Evolutionary conservation across 1,140 invertebrate species (phyloP), one percentile per base, ranked within the genome.

Genomic region (Anthonomus grandis): DNA sequence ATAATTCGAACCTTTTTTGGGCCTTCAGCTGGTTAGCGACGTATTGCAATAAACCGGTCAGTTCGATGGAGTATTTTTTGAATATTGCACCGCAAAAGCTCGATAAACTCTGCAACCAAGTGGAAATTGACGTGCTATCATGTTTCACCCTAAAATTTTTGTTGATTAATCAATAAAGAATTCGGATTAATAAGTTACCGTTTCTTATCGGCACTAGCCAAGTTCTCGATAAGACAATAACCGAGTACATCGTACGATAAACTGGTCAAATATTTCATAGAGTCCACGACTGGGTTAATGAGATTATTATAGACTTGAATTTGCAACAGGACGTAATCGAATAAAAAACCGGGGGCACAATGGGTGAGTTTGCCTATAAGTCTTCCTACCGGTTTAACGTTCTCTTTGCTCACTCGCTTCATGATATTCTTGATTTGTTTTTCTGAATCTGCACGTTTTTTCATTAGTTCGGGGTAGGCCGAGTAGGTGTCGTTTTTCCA

Each of bases 261-360:
- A 50, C 87, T 89, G 19, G 95, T 98, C 63, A 99, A 79, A 76
- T 95, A 99, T 76, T 98, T 98, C 27, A 99, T 80, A 0, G 95
- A 95, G 74, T 99, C 97, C 24, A 99, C 96, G 9, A 99, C 95
- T 10, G 96, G 96, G 22, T 86, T 84, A 60, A 90, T 99, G 38
- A 99, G 82, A 76, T 99, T 99, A 76, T 98, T 95, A 78, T 96
- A 98, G 13, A 93, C 98, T 79, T 98, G 95, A 62, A 99, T 96
- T 81, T 98, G 93, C 52, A 87, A 76, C 21, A 94, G 73, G 23
- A 94, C 91, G 77, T 98, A 98, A 76, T 98, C 94, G 70, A 99
- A 98, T 0, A 99, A 77, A 63, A 95, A 88, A 18, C 90, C 91
- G 0, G 97, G 97, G 41, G 94, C 91, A 48, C 90, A 94, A 71